These are phyloP conservation scores for Asobara japonica DNA, from an alignment of 1,140 invertebrate genomes.

Conservation along the genomic window DNA sequence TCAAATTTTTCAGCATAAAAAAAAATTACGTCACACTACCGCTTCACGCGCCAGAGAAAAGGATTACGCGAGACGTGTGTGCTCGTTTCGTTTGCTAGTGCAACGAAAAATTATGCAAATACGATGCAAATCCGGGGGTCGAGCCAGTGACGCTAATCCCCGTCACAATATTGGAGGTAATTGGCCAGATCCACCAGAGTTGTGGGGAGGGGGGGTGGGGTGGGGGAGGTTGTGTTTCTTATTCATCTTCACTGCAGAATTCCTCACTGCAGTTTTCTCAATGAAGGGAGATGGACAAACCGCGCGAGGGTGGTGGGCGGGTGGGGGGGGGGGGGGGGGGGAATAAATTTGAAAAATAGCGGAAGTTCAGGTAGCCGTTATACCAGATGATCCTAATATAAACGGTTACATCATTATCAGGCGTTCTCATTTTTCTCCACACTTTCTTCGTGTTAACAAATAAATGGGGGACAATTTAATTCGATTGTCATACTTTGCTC, in stretches of 20 bases:
- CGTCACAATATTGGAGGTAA: constrained; percentile 66
- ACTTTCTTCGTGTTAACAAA: not conserved
- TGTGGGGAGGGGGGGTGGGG: not conserved
- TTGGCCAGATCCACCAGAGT: constrained; percentile 52
- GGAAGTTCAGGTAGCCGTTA: not conserved
- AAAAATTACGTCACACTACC: not conserved
- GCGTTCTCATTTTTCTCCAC: not conserved
- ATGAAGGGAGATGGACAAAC: not conserved
- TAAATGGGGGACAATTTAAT: too few relatives aligned
- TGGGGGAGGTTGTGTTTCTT: not conserved
- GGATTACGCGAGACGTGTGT: constrained; percentile 6
- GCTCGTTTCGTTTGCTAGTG: constrained; percentile 33
- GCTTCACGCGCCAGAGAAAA: not conserved
- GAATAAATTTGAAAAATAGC: constrained; percentile 5
- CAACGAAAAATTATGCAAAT: constrained; percentile 65
- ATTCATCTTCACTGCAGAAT: not conserved
- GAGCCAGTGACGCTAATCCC: constrained; percentile 59
- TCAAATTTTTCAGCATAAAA: constrained; percentile 7
- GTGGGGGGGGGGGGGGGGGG: not conserved
- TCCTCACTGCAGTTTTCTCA: not conserved
- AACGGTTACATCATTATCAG: constrained; percentile 7
- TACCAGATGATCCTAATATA: not conserved
- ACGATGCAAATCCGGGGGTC: constrained; percentile 60
- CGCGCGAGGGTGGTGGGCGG: too few relatives aligned
- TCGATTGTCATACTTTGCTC: too few relatives aligned